Base-by-base conservation (phyloP, 2,113 vertebrate species). In the Dendrocopos noguchii region DNA sequence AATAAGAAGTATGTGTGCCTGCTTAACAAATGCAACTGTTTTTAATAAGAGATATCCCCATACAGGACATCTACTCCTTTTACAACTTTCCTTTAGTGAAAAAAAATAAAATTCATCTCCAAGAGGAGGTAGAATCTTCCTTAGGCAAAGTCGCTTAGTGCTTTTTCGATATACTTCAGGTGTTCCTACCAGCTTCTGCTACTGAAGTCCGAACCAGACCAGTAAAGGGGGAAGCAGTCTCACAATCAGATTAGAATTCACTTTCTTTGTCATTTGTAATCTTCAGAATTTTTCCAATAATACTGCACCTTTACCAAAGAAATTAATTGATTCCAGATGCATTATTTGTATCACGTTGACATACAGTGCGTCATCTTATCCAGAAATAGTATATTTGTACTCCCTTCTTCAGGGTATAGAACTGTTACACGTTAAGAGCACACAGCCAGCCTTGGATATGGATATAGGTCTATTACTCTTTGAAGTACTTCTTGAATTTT, bases 1-100 rank as follows among this genome's bases (percentile, higher is more conserved):
- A 57, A 14, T 90, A 61, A n/a, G n/a, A 21, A 53, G 18, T 81
- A 71, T 0, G 0, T 66, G 25, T 1, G 3, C 25, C 42, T 80
- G 21, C 63, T 91, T 93, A 93, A 75, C 21, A 64, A 88, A 84
- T 65, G 28, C 19, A 76, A 2, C 36, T 67, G 46, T 4, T 13
- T 88, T 94, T 79, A 72, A 8, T 63, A 74, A 57, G 46, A 71
- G 70, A 9, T 44, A 34, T 4, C 1, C 7, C 28, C 44, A 2
- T 29, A 14, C 16, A 42, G 39, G 71, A 57, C 16, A 77, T 71
- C 27, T 29, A 28, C 15, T 82, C 18, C 39, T 67, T 63, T 77
- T 29, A 34, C 9, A 28, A 3, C 9, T 91, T 72, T 39, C 6
- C 36, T 55, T 64, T 20, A 15, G 56, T 33, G 44, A 33, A 10